These are phyloP conservation scores for Uropetala carovei DNA, from an alignment of 2,888 invertebrate species.

Conservation along the genomic window DNA sequence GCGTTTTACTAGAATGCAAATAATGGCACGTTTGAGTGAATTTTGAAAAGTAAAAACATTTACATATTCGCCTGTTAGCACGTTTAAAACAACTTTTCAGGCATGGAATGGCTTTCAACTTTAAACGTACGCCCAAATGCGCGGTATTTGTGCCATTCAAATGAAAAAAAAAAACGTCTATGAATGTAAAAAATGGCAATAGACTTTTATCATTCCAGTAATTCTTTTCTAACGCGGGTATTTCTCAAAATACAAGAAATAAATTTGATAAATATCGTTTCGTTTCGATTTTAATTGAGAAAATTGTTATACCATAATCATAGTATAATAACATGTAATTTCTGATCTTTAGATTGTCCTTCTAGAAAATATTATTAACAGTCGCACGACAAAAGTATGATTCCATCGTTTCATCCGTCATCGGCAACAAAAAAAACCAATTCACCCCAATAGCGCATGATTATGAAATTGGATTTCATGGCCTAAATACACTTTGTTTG, in stretches of 20 bases:
- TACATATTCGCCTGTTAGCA: too few relatives aligned
- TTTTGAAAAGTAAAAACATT: too few relatives aligned
- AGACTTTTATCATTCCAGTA: too few relatives aligned
- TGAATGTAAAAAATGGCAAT: too few relatives aligned
- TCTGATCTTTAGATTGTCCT: background rate
- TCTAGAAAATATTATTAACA: background rate
- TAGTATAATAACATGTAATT: background rate
- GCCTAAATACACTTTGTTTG: constrained; percentile 49
- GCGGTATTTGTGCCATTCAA: too few relatives aligned
- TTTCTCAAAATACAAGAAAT: background rate
- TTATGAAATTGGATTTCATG: constrained; percentile 24
- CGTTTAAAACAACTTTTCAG: too few relatives aligned
- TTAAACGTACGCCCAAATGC: too few relatives aligned
- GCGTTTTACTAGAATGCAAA: too few relatives aligned
- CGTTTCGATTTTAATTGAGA: background rate
- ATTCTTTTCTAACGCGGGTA: background rate
- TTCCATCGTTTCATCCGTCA: background rate
- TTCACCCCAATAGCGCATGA: constrained; percentile 23
- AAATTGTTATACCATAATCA: background rate
- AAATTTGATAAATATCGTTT: background rate
- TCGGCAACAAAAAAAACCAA: background rate
- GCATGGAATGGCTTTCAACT: too few relatives aligned
- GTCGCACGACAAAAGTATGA: background rate
- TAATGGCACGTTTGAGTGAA: too few relatives aligned
- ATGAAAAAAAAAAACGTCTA: too few relatives aligned